Percentiles rank a stretch among this genome's conserved stretches.
These are phyloP conservation scores for Chloebia gouldiae DNA, from an alignment of 2,113 vertebrate species.

Conservation along the genomic window DNA sequence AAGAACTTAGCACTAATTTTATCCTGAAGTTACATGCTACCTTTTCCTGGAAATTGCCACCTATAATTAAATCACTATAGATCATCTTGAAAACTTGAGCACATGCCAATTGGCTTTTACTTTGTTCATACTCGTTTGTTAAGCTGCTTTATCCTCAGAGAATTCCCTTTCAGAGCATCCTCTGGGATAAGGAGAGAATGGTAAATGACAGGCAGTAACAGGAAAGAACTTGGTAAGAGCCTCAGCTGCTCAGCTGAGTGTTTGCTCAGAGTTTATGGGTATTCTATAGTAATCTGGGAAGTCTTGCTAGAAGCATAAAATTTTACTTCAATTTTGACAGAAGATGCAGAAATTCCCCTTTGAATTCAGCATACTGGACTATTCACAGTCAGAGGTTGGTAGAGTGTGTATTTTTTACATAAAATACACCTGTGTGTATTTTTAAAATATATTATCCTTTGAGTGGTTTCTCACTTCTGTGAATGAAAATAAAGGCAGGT, in stretches of 20 bases:
- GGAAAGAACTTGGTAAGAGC: not conserved
- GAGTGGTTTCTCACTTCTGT: not conserved
- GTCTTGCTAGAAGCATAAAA: not conserved
- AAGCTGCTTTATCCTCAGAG: not conserved
- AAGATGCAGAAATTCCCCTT: not conserved
- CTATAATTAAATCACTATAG: not conserved
- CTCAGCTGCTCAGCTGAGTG: not conserved
- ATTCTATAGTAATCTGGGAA: not conserved
- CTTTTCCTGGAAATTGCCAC: not conserved
- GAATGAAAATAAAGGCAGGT: not conserved
- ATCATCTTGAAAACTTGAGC: not conserved
- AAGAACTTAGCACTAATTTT: not conserved
- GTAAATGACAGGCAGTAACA: not conserved
- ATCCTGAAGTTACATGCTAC: not conserved
- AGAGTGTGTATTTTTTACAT: not conserved
- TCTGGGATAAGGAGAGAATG: not conserved
- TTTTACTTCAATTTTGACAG: not conserved
- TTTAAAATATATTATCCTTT: not conserved
- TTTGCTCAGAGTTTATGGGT: not conserved
- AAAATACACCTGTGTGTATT: not conserved
- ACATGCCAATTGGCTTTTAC: not conserved
- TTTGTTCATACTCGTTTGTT: not conserved
- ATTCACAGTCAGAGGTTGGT: not conserved
- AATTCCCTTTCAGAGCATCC: not conserved
- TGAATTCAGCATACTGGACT: not conserved